Base-by-base conservation (phyloP, 2,888 invertebrate genomes). In the Andrena chrysosceles region DNA sequence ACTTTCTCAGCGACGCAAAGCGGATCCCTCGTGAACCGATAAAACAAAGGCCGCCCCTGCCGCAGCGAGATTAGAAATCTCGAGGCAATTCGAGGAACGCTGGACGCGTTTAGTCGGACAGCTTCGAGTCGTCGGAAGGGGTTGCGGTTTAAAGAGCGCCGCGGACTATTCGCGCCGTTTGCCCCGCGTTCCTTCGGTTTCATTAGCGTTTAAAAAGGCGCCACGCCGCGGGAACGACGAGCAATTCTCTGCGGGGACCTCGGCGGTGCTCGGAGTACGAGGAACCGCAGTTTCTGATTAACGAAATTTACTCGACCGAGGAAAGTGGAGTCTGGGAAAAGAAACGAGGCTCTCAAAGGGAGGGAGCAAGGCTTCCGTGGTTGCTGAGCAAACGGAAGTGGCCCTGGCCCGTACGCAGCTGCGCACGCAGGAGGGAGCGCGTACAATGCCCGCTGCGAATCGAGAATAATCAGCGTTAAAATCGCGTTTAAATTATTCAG, bases 401-500 rank as follows among this genome's bases (percentile, higher is more conserved):
- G 48, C 26, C n/a, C 48, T 42, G 20, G 20, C 49, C 31, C n/a
- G 60, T 35, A 35, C 33, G 63, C 26, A 26, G 48, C 49, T 33
- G 23, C 31, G 67, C 71, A 66, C 80, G 59, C 74, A 26, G 62
- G n/a, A 49, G 35, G 59, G 20, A 20, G n/a, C 35, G 23, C 56
- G 29, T 26, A 16, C 29, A 31, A 29, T 20, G 33, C 49, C 13
- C 64, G 48, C 52, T 35, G 66, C 52, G 49, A 70, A 74, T 70
- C 26, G 66, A 54, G 60, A 54, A 42, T 80, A 82, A 82, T 71
- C 69, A 66, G 60, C 52, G 49, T 10, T 23, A 31, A 31, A 62
- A 75, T 80, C 67, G 75, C 48, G 70, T 13, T 52, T 75, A 67
- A 75, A 82, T 82, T 80, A 82, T 70, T 70, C 80, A 67, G 23